These are phyloP conservation scores for Ictidomys tridecemlineatus DNA, from an alignment of 2,113 vertebrate species.

Conservation along the genomic window DNA sequence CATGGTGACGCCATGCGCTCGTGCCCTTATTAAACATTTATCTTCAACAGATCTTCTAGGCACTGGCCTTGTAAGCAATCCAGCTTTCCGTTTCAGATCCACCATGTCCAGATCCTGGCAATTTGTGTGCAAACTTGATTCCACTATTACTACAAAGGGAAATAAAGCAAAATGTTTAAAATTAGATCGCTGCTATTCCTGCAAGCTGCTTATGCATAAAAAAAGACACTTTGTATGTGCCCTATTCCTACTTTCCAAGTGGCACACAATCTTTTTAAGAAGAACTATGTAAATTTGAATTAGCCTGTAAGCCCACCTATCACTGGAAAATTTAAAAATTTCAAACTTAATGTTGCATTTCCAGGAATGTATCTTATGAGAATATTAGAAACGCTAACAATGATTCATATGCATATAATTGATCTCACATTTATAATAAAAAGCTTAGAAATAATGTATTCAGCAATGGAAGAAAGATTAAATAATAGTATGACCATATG, in stretches of 20 bases:
- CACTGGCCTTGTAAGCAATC: constrained; percentile 68
- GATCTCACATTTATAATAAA: background rate
- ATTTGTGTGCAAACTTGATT: constrained; percentile 75
- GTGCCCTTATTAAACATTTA: constrained; percentile 81
- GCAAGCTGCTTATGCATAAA: constrained; percentile 39
- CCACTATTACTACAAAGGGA: constrained; percentile 69
- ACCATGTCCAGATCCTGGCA: constrained; percentile 57
- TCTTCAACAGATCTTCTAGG: constrained; percentile 81
- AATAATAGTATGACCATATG: background rate
- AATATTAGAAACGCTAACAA: constrained; percentile 12
- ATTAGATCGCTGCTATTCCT: constrained; percentile 65
- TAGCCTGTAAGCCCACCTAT: constrained; percentile 38
- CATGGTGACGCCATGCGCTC: constrained; percentile 68
- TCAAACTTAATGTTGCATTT: constrained; percentile 24
- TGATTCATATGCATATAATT: background rate
- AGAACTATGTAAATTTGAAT: constrained; percentile 32
- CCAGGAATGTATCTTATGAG: background rate
- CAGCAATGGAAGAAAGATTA: background rate
- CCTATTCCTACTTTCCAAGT: constrained; percentile 58
- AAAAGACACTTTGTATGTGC: constrained; percentile 61
- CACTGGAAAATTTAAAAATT: constrained; percentile 42
- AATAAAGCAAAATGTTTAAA: constrained; percentile 75
- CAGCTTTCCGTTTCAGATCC: constrained; percentile 73
- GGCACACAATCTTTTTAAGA: constrained; percentile 35
- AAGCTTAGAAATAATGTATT: background rate